These are phyloP conservation scores for Ostrea denselamellosa DNA, from an alignment of 1,140 invertebrate genomes.

Conservation along the genomic window DNA sequence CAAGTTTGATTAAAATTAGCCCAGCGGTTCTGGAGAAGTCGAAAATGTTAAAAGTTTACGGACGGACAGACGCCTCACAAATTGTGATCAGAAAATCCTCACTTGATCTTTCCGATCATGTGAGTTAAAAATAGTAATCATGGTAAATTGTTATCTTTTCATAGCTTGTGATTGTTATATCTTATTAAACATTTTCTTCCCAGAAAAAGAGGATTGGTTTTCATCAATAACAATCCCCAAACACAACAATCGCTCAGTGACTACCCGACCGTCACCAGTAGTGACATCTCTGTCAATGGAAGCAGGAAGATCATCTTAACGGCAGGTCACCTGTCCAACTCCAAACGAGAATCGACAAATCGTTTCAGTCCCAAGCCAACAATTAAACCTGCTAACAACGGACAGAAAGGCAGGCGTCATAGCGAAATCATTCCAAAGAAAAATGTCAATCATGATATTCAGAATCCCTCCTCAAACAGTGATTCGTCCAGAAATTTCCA, in stretches of 20 bases:
- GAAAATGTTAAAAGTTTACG: too few relatives aligned
- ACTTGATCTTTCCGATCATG: too few relatives aligned
- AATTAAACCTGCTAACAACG: background rate
- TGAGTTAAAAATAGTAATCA: too few relatives aligned
- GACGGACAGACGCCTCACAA: too few relatives aligned
- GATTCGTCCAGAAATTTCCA: background rate
- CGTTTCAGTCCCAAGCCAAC: background rate
- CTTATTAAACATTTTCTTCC: background rate
- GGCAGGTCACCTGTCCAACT: background rate
- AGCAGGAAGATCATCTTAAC: background rate
- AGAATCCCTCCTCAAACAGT: background rate
- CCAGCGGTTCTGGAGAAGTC: too few relatives aligned
- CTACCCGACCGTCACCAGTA: background rate
- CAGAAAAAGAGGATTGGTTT: constrained; percentile 1
- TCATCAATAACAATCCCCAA: background rate
- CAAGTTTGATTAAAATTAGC: too few relatives aligned
- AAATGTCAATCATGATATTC: background rate
- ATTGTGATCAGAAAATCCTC: too few relatives aligned
- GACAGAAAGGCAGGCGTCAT: background rate
- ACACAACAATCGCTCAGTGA: background rate
- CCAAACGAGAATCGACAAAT: background rate
- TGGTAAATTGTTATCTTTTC: too few relatives aligned
- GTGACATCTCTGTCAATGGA: background rate
- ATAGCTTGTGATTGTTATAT: background rate
- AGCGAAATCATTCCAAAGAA: background rate